Evolutionary conservation across 2,113 vertebrate species (phyloP).

Genomic region (Circaetus gallicus): DNA sequence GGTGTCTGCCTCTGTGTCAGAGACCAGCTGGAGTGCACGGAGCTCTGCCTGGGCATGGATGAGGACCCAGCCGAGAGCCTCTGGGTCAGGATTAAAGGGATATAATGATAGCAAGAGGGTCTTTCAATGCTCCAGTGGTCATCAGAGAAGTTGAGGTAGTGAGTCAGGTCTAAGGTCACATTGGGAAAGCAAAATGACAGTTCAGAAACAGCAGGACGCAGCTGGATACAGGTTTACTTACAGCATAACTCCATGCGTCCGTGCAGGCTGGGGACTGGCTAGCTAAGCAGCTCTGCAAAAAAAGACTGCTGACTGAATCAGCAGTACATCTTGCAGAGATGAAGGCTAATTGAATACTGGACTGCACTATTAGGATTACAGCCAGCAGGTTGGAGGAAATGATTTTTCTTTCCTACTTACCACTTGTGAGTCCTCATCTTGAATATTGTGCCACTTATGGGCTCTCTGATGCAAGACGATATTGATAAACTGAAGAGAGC

Average conservation of each 20-base stretch:
- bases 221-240: background rate
- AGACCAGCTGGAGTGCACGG: too few species aligned
- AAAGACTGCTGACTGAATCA: background rate
- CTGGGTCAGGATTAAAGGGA: too few species aligned
- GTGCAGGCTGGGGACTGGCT: background rate
- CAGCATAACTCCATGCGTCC: fast-evolving
- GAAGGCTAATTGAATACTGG: background rate
- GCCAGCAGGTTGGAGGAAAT: background rate
- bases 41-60: too few species aligned
- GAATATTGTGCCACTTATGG: background rate
- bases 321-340: background rate
- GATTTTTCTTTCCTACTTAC: background rate
- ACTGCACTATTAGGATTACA: background rate
- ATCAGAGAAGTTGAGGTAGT: background rate
- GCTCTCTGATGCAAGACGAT: background rate
- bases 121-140: background rate
- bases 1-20: too few species aligned
- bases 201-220: background rate
- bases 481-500: background rate
- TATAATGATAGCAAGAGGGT: background rate
- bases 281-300: background rate
- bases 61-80: too few species aligned
- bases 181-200: background rate
- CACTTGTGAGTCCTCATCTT: background rate
- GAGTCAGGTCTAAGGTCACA: background rate